Conservation (phyloP, 2,797 vertebrate genomes). For the Lycodopsis pacificus region DNA sequence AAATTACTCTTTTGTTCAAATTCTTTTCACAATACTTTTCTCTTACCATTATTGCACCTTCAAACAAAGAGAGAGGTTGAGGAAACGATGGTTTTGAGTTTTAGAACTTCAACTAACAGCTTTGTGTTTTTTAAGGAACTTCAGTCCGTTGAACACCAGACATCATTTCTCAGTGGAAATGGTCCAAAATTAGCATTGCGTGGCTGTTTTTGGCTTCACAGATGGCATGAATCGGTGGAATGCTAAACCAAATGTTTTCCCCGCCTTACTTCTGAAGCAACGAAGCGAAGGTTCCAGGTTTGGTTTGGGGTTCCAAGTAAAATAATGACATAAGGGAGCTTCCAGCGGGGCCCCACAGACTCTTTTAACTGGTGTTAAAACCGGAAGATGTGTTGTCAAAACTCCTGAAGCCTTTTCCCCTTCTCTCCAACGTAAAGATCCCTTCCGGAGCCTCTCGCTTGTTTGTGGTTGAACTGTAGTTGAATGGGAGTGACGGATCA, state of each 20-base stretch:
- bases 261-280: conserved; percentile 3
- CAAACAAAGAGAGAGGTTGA: background rate
- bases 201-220: conserved; percentile 5
- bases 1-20: background rate
- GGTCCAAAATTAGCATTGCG: background rate
- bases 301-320: conserved; percentile 29
- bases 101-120: too few species aligned
- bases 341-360: background rate
- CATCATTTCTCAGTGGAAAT: background rate
- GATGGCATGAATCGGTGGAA: conserved; percentile 11
- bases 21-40: background rate
- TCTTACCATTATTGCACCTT: background rate
- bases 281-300: background rate
- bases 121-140: conserved; percentile 7
- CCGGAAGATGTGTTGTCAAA: conserved; percentile 34
- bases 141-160: background rate
- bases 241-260: conserved; percentile 10
- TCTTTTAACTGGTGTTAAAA: conserved; percentile 17
- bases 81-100: background rate
- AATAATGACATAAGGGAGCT: conserved; percentile 15
- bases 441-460: conserved; percentile 36
- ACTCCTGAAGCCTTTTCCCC: conserved; percentile 22
- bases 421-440: conserved; percentile 28
- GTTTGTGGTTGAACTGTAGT: conserved; percentile 61
- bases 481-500: conserved; percentile 59